Evolutionary conservation across 2,888 invertebrate species (phyloP), one percentile per base, ranked within the genome.

Genomic region (Enoplolaimus lenunculus): DNA sequence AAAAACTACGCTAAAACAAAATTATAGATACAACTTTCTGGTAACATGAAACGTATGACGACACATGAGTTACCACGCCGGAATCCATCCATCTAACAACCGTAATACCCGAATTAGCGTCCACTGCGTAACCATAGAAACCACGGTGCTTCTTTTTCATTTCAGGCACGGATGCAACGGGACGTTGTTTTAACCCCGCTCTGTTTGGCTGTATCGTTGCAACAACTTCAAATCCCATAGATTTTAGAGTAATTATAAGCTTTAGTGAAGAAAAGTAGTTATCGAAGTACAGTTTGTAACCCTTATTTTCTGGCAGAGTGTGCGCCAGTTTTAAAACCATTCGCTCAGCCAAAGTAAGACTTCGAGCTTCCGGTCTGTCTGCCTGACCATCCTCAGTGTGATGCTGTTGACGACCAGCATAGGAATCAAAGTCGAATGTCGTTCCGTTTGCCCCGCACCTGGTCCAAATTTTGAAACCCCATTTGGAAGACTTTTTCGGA

Each of bases 51-150:
- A n/a, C 62, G 28, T 30, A 67, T 7, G 67, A 30, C 7, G 67
- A 67, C 33, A 67, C 33, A 29, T 31, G 2, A 30, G 13, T 31
- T 1, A 71, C 71, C 34, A 71, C 72, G 28, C 72, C 67, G 29
- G 60, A 72, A 35, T 71, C 71, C 33, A 30, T 62, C 71, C 71
- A 71, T n/a, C 72, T 30, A 21, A 71, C 71, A 29, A 71, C 68
- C 16, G 72, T 65, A 1, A 71, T 68, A 60, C 60, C 26, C 34
- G 34, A 3, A 2, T 35, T 35, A 2, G 65, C 26, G 35, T 72
- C 30, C 1, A 65, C 65, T 34, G 29, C 7, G 31, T 72, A 72
- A 45, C 72, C 72, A 26, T 7, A 71, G 30, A 62, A 1, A 13
- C 71, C 71, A 3, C 68, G 26, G 30, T 34, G 71, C 26, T 71